Conservation (phyloP, 92 coral and sea anemone genomes). For the Heliopora coerulea region DNA sequence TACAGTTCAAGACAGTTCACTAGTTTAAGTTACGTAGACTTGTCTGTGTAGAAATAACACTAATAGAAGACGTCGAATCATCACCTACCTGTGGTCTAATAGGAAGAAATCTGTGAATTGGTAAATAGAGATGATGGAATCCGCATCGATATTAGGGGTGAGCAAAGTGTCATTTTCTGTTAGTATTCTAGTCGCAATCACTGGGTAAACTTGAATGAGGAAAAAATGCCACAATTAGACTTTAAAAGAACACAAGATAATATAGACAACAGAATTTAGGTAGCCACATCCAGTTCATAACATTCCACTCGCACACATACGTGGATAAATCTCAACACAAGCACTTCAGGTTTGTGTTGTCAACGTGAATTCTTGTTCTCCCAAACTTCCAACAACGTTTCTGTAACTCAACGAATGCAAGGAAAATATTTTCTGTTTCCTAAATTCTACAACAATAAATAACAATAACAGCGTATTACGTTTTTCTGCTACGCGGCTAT, state of each 20-base stretch:
- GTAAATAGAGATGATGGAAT: constrained; percentile 76
- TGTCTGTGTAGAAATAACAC: too few species aligned
- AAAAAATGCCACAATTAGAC: neutral
- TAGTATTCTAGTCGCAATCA: constrained; percentile 75
- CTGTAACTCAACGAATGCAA: too few species aligned
- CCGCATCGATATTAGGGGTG: constrained; percentile 54
- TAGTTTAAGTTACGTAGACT: too few species aligned
- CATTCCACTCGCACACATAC: constrained; percentile 18
- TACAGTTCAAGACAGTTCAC: too few species aligned
- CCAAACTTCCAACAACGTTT: too few species aligned
- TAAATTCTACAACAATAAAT: too few species aligned
- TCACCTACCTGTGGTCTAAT: constrained; percentile 67
- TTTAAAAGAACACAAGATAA: neutral
- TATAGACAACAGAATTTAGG: too few species aligned
- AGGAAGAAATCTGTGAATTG: constrained; percentile 91
- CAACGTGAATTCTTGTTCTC: too few species aligned
- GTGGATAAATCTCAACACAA: neutral
- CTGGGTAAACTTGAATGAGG: constrained; percentile 70
- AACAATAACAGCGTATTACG: constrained; percentile 54
- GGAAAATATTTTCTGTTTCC: too few species aligned
- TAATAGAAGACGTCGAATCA: neutral
- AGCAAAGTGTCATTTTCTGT: constrained; percentile 75
- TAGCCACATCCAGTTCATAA: too few species aligned
- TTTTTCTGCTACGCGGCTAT: constrained; percentile 73
- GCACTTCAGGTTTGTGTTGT: too few species aligned